Base-by-base conservation (phyloP, 2,888 invertebrate species). In the Agrotis clavis region DNA sequence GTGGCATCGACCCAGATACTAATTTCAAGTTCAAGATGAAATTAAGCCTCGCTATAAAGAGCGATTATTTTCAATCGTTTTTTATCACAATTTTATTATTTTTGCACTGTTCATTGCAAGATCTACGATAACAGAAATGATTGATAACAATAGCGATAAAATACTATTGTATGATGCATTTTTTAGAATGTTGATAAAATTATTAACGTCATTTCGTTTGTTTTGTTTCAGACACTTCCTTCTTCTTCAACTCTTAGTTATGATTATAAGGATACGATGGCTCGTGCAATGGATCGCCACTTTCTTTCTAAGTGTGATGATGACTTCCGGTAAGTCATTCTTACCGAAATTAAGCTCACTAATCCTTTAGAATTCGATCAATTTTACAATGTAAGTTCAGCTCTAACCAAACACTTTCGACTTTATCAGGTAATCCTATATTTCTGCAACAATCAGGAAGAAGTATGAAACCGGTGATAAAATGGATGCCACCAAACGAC, bases 261-360 rank as follows among this genome's bases (percentile, higher is more conserved):
- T 96, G 96, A 95, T 95, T 89, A 91, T 94, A 85, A 92, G 95
- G 90, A 92, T 92, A 94, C 87, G 90, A 95, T 96, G 96, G 94
- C 91, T 93, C 76, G 85, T 92, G 67, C 90, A 89, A 85, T 75
- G 89, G 79, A 74, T 92, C 67, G 81, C 91, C 66, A 83, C 79
- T 70, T 80, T 92, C 77, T 78, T 85, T 74, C 77, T 84, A 80
- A 83, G 91, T 82, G 86, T 72, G n/a, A 87, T 84, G 89, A 92
- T 86, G 90, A 92, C 87, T 90, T 93, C 90, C 93, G 96, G 96
- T 95, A 82, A 83, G 88, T n/a, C n/a, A n/a, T n/a, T n/a, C n/a
- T n/a, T n/a, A n/a, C n/a, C n/a, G n/a, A n/a, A n/a, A n/a, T n/a
- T n/a, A n/a, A n/a, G n/a, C n/a, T n/a, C n/a, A n/a, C n/a, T n/a